Evolutionary conservation across 2,888 invertebrate genomes (phyloP).

Genomic region (Pseudeuparius sepicola): DNA sequence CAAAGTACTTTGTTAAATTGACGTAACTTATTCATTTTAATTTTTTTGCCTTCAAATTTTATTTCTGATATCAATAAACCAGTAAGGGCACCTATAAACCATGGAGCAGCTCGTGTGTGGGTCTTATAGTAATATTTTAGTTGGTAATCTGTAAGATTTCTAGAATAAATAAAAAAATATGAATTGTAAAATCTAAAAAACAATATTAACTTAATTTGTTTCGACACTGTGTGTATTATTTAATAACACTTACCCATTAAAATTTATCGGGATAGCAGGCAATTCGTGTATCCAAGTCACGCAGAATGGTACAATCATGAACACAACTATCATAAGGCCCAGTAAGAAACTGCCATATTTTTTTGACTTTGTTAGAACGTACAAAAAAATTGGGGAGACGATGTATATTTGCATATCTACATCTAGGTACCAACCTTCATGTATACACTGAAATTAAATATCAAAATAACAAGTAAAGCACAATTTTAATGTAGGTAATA

Average conservation of each 20-base stretch:
- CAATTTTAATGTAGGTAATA: no score
- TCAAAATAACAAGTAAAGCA: no score
- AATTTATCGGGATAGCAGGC: slow-evolving; percentile 18
- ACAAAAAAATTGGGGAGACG: slow-evolving; percentile 38
- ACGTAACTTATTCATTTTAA: no score
- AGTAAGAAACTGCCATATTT: slow-evolving; percentile 20
- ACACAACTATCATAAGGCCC: slow-evolving; percentile 16
- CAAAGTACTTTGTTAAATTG: no score
- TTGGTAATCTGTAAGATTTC: slow-evolving; percentile 11
- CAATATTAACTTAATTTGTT: no score
- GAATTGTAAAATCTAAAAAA: no score
- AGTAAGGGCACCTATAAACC: slow-evolving; percentile 24
- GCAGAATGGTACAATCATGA: slow-evolving; percentile 18
- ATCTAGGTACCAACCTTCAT: slow-evolving; percentile 48
- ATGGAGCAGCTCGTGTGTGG: slow-evolving; percentile 24
- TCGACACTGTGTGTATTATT: no score
- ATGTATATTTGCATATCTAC: slow-evolving; percentile 43
- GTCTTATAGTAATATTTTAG: slow-evolving; percentile 22
- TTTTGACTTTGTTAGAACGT: slow-evolving; percentile 39
- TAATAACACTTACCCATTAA: no score
- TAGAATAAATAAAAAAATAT: no score
- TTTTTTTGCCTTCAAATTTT: slow-evolving; percentile 15
- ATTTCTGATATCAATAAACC: slow-evolving; percentile 23
- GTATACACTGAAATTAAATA: slow-evolving; percentile 15
- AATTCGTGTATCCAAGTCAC: slow-evolving; percentile 21